These are phyloP conservation scores for Camponotus fellah DNA, from an alignment of 2,888 invertebrate species.

Conservation along the genomic window DNA sequence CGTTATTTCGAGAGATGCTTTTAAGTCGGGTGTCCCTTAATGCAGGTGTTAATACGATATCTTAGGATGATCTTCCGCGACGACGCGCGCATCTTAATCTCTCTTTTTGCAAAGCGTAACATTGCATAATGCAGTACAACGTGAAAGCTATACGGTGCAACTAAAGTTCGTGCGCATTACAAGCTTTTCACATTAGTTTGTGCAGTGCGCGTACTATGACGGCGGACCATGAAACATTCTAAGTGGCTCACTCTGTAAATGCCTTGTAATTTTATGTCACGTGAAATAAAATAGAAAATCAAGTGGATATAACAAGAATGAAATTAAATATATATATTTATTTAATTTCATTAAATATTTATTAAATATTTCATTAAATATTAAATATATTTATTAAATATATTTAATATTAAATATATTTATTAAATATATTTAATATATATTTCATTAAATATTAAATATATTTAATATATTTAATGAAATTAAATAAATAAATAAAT, in stretches of 20 bases:
- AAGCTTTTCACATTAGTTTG: slow-evolving; percentile 50
- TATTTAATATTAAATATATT: no score
- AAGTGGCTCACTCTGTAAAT: slow-evolving; percentile 10
- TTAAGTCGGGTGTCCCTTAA: not conserved
- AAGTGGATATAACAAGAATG: not conserved
- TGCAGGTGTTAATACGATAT: no score
- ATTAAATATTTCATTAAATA: no score
- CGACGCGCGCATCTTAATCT: not conserved
- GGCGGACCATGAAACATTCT: slow-evolving; percentile 18
- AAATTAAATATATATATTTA: not conserved
- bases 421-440: not conserved
- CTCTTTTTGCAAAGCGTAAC: slow-evolving; percentile 21
- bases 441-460: no score
- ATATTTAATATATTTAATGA: no score
- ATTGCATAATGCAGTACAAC: slow-evolving; percentile 12
- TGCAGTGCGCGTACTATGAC: not conserved
- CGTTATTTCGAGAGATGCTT: slow-evolving; percentile 7
- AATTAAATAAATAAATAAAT: no score
- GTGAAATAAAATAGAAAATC: not conserved
- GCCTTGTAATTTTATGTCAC: slow-evolving; percentile 16
- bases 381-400: no score
- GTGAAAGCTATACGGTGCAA: slow-evolving; percentile 26
- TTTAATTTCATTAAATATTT: no score
- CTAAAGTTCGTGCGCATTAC: slow-evolving; percentile 35
- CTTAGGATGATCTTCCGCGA: slow-evolving; percentile 3